phyloP scores from a whole-genome alignment of 2,888 invertebrate species.

The Morpho deidamia region DNA sequence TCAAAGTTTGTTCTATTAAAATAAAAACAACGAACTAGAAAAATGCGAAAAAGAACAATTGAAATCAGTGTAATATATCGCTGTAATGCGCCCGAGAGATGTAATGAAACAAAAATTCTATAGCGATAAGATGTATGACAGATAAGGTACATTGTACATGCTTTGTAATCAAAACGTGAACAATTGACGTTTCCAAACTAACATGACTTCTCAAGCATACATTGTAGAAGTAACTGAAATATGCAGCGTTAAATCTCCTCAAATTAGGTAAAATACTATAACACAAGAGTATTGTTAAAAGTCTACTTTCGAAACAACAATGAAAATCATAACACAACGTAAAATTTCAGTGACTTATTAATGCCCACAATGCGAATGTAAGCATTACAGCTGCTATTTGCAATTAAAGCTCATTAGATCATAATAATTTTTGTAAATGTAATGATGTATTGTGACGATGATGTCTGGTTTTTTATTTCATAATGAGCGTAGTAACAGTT shows the following conservation, averaged over 20 bases:
- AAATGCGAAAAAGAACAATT: too few species aligned
- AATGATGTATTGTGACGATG: background rate
- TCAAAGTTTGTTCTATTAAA: too few species aligned
- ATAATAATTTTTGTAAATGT: background rate
- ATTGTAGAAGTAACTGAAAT: background rate
- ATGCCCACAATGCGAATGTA: background rate
- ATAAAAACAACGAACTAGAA: too few species aligned
- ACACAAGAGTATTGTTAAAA: constrained; percentile 14
- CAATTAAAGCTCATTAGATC: background rate
- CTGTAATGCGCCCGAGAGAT: too few species aligned
- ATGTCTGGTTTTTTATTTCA: too few species aligned
- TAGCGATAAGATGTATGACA: too few species aligned
- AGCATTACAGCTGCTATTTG: background rate
- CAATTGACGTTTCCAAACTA: background rate
- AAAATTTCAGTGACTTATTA: background rate
- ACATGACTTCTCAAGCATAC: constrained; percentile 3
- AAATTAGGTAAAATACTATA: too few species aligned
- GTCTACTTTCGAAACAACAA: constrained; percentile 8
- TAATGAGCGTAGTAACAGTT: too few species aligned
- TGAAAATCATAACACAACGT: background rate
- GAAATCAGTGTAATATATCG: too few species aligned
- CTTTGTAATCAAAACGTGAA: background rate
- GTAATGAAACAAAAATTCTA: too few species aligned
- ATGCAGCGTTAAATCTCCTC: background rate
- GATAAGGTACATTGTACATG: too few species aligned